These are phyloP conservation scores for Megalops atlanticus DNA, from an alignment of 2,113 vertebrate genomes.

Conservation along the genomic window DNA sequence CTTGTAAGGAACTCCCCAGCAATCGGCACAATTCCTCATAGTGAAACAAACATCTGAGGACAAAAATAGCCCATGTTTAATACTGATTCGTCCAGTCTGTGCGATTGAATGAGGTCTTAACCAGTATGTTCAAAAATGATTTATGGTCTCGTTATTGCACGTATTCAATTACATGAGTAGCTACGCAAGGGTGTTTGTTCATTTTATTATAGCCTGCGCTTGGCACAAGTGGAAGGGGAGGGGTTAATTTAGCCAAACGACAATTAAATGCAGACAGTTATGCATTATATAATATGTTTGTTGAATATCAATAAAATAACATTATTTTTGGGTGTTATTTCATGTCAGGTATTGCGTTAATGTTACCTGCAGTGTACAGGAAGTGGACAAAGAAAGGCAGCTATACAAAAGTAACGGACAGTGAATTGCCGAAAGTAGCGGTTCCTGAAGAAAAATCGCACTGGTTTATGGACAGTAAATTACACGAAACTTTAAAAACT, in stretches of 20 bases:
- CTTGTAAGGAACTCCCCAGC: slow-evolving; percentile 45
- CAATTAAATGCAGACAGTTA: no score
- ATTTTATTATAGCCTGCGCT: not conserved
- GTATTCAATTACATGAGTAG: no score
- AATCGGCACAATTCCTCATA: slow-evolving; percentile 37
- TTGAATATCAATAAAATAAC: no score
- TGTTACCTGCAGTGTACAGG: not conserved
- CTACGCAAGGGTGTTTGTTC: not conserved
- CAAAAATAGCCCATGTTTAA: not conserved
- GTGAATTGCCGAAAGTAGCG: not conserved
- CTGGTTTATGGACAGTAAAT: not conserved
- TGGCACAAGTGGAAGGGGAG: not conserved
- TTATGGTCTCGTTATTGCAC: no score
- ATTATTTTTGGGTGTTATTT: not conserved
- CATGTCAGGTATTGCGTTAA: not conserved
- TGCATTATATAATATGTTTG: no score
- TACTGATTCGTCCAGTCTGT: no score
- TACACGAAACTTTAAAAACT: not conserved
- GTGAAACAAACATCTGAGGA: not conserved
- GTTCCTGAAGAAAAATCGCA: not conserved
- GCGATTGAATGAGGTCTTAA: no score
- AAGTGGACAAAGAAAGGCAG: not conserved
- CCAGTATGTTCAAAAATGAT: no score
- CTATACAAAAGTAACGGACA: not conserved
- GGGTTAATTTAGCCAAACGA: not conserved